Base-by-base conservation (phyloP, 30 jellyfish, hydroid and myxozoan genomes). In the Aurelia aurita complex sp. Pacific region DNA sequence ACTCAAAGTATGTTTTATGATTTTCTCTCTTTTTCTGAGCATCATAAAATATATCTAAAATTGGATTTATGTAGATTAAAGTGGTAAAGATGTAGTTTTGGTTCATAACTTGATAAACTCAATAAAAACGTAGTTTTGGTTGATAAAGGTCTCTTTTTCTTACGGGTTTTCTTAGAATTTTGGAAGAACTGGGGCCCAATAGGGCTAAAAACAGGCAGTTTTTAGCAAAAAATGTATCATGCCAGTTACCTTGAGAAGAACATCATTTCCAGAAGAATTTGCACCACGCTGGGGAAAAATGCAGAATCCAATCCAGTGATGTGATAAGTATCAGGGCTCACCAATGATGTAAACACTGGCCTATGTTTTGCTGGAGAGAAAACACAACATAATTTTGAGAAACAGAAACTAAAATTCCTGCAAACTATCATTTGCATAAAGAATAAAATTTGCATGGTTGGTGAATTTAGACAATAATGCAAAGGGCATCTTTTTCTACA, bases 221-320 rank as follows among this genome's bases (percentile, higher is more conserved):
- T 13, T 5, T 23, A 61, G 69, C 10, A 61, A 61, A 61, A 11
- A 61, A 61, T 10, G 6, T 8, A 46, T 46, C 14, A 46, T 4
- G 5, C 70, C 6, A 66, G 84, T 43, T 84, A 88, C 97, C 96
- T 84, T 42, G 97, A 76, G 83, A 74, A 94, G 70, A 94, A 94
- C 88, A 94, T 94, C 53, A 94, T 77, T 53, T 94, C 97, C 68
- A 94, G 85, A 29, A 94, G 91, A 18, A 94, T 76, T 77, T 94
- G 97, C 2, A 89, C 79, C 7, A 94, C 99, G 50, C 86, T 71
- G 11, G 97, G 90, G 18, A 94, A 87, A 34, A 83, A 68, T 14
- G 96, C 79, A 6, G 97, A 92, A 82, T 94, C 94, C 73, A 94
- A 85, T 8, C 99, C 97, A 76, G 99, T 81, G 19, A 94, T 89